These are phyloP conservation scores for Acrocephalus kingi DNA, from an alignment of 2,113 vertebrate genomes.

Conservation along the genomic window DNA sequence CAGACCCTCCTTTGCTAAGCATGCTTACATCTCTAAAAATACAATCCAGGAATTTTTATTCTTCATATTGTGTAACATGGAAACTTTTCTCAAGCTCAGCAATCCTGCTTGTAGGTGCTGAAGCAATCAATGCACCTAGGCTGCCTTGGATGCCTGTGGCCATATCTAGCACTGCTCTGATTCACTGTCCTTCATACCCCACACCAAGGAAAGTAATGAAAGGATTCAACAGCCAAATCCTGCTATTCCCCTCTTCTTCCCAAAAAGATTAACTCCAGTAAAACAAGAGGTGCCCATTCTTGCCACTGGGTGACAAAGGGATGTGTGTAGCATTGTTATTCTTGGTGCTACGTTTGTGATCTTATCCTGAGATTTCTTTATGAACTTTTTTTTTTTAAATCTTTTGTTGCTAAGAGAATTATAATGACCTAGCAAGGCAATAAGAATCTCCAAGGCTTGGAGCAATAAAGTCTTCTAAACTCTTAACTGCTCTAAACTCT, in stretches of 20 bases:
- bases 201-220: not conserved
- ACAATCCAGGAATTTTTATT: not conserved
- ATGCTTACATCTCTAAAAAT: not conserved
- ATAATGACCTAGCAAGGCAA: not conserved
- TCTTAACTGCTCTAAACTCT: not conserved
- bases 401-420: constrained; percentile 16
- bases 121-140: not conserved
- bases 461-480: constrained; percentile 13
- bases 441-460: not conserved
- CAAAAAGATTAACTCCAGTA: not conserved
- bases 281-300: not conserved
- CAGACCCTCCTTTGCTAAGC: not conserved
- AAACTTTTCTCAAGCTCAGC: not conserved
- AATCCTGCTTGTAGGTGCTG: not conserved
- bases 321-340: not conserved
- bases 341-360: not conserved
- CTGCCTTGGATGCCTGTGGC: not conserved
- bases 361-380: not conserved
- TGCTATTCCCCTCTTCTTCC: not conserved
- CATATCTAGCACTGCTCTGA: not conserved
- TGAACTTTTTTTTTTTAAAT: not conserved
- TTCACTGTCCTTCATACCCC: not conserved
- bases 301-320: not conserved
- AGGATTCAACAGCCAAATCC: constrained; percentile 10
- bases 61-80: not conserved